Evolutionary conservation across 2,797 vertebrate genomes (phyloP).

Genomic region (Chelon auratus): DNA sequence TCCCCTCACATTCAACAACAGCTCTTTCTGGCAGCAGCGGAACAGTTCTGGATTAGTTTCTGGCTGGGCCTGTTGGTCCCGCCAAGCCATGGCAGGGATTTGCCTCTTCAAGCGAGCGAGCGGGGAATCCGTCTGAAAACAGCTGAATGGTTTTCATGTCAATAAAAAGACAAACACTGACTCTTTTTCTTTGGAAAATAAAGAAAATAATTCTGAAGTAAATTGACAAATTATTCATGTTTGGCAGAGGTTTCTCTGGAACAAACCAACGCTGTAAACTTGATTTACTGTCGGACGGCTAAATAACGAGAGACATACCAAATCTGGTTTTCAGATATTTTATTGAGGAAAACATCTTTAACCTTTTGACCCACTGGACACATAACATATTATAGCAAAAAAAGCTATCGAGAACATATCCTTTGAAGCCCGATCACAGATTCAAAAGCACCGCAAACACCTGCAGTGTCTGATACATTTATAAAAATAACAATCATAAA

Average conservation of each 20-base stretch:
- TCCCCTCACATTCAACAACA: conserved; percentile 66
- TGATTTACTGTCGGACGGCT: conserved; percentile 33
- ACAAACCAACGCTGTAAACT: conserved; percentile 16
- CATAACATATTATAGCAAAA: conserved; percentile 76
- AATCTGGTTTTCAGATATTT: conserved; percentile 73
- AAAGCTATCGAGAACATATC: conserved; percentile 81
- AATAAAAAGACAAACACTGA: conserved; percentile 61
- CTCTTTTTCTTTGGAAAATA: conserved; percentile 1
- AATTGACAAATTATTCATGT: conserved; percentile 30
- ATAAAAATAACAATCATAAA: conserved; percentile 84
- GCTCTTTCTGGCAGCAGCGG: conserved; percentile 72
- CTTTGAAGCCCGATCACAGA: conserved; percentile 83
- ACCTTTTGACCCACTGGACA: conserved; percentile 81
- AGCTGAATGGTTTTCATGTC: conserved; percentile 55
- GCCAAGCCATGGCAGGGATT: conserved; percentile 67
- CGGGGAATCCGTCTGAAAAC: conserved; percentile 61
- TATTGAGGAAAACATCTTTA: conserved; percentile 84
- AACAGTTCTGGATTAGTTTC: conserved; percentile 67
- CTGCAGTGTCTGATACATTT: conserved; percentile 76
- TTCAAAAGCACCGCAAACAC: conserved; percentile 78
- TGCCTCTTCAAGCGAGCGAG: conserved; percentile 62
- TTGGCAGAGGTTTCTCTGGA: conserved; percentile 25
- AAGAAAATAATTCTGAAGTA: conserved; percentile 17
- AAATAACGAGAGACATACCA: conserved; percentile 45
- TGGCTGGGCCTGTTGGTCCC: conserved; percentile 64